Evolutionary conservation across 2,113 vertebrate species (phyloP).

Genomic region (Eretmochelys imbricata): DNA sequence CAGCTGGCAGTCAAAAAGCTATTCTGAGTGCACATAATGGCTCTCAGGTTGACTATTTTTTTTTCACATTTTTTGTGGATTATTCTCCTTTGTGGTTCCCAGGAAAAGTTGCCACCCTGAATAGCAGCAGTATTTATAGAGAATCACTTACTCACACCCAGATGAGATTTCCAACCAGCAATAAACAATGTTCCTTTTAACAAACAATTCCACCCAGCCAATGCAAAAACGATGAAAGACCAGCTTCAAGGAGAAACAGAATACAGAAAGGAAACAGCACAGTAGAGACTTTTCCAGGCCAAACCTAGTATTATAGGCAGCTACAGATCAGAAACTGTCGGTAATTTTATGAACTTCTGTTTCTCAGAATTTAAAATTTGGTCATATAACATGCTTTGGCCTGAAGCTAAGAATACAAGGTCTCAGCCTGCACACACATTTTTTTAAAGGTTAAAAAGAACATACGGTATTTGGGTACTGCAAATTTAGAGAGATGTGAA

Average conservation of each 20-base stretch:
- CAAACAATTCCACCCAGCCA: neutral
- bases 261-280: neutral
- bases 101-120: neutral
- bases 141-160: neutral
- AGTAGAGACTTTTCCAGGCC: neutral
- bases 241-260: neutral
- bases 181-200: neutral
- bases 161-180: neutral
- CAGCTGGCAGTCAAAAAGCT: neutral
- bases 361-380: neutral
- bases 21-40: neutral
- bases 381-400: neutral
- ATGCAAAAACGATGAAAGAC: neutral
- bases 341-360: neutral
- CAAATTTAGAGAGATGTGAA: neutral
- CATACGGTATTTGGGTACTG: neutral
- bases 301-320: neutral
- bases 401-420: neutral
- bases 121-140: neutral
- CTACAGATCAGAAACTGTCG: neutral
- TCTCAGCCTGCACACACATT: neutral
- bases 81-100: neutral
- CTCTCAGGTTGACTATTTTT: neutral
- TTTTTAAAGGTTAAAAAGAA: neutral
- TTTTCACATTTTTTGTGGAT: slow-evolving; percentile 14